Base-by-base conservation (phyloP, 2,888 invertebrate genomes). In the Apantesis nais region DNA sequence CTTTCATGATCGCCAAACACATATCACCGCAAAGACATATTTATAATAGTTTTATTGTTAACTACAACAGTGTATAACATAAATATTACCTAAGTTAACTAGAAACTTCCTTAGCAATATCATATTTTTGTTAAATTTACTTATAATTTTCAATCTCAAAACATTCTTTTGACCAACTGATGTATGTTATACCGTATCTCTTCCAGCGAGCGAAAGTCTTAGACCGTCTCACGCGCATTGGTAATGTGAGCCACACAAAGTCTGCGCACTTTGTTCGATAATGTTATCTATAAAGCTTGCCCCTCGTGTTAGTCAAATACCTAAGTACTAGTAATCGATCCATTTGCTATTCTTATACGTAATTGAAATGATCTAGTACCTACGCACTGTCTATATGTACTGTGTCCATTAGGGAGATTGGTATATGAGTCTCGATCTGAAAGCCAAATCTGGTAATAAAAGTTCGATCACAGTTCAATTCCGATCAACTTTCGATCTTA, bases 231-330 rank as follows among this genome's bases (percentile, higher is more conserved):
- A 85, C 76, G 80, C 81, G 78, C 74, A 71, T 68, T 75, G 70
- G 66, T 79, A 75, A 80, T 83, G 82, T 48, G 48, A 71, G 72
- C 66, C 78, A 78, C 78, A 78, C 74, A 77, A 75, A 77, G 81
- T 82, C 76, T 79, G 74, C 73, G 77, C 78, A 81, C 78, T 80
- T 78, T 80, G 80, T 72, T 76, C 78, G 83, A 83, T 82, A 83
- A 63, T 31, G 74, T 79, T 85, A 83, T 85, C 84, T 74, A 69
- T 63, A 78, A 73, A 82, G 77, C 72, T 78, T 80, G 78, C 79
- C 77, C 77, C 74, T 75, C 68, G 68, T 66, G 70, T 76, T 80
- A 76, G 77, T 75, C 77, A 77, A 76, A 77, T 82, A 79, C 74
- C 68, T 78, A 73, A 69, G 67, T 74, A 74, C 73, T 71, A 71